Conservation (phyloP, 2,113 vertebrate species). For the Rhinopithecus roxellana region DNA sequence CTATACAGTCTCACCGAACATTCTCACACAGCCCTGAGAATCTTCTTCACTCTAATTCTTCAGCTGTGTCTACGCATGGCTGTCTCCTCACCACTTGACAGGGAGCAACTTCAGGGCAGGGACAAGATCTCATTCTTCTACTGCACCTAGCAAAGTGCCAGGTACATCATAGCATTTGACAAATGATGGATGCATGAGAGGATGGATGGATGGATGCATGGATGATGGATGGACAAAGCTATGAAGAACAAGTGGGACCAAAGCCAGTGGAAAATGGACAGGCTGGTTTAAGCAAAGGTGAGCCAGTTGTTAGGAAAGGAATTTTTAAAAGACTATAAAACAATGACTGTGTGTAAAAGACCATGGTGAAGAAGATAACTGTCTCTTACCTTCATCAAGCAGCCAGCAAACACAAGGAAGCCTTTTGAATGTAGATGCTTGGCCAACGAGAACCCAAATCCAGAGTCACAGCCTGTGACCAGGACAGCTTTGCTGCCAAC, state of each 20-base stretch:
- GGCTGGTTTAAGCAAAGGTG: background rate
- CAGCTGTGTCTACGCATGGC: background rate
- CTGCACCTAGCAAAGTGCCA: background rate
- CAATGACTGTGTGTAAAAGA: background rate
- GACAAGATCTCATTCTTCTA: background rate
- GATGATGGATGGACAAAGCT: background rate
- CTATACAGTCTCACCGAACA: background rate
- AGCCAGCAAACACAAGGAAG: conserved; percentile 87
- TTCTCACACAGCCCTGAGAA: background rate
- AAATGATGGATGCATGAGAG: background rate
- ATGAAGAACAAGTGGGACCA: background rate
- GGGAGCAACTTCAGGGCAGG: background rate
- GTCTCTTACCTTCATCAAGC: conserved; percentile 86
- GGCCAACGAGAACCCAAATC: conserved; percentile 87
- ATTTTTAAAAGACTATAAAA: background rate
- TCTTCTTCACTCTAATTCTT: background rate
- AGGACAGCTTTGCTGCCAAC: conserved; percentile 84
- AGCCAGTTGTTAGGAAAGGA: background rate
- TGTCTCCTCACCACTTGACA: background rate
- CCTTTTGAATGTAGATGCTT: conserved; percentile 85
- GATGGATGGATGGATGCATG: background rate
- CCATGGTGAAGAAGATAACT: background rate
- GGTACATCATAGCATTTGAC: background rate
- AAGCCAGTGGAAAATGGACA: background rate
- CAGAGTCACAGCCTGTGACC: conserved; percentile 87